Percentiles rank a stretch among this genome's conserved stretches.
Evolutionary conservation across 2,797 vertebrate species (phyloP).

Genomic region (Thunnus albacares): DNA sequence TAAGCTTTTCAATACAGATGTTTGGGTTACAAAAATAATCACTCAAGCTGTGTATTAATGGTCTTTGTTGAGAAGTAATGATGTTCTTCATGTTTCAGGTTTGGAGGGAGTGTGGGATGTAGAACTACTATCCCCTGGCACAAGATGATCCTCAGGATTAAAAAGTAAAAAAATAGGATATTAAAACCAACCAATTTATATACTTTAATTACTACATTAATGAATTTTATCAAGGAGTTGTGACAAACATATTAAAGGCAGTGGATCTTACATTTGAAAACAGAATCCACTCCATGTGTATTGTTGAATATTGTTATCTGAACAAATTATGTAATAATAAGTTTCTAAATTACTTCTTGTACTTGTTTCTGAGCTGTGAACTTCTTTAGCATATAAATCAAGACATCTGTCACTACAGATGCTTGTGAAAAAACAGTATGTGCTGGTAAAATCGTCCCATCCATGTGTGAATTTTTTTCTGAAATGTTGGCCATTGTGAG

Average conservation of each 20-base stretch:
- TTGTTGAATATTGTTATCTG: neutral
- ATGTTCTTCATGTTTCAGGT: slow-evolving; percentile 69
- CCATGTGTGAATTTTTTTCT: neutral
- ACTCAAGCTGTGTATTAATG: neutral
- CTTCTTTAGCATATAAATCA: neutral
- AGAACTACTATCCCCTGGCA: slow-evolving; percentile 11
- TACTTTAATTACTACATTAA: neutral
- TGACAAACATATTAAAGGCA: neutral
- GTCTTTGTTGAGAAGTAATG: neutral
- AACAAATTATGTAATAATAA: neutral
- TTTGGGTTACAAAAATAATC: no score
- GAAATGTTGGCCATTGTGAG: neutral
- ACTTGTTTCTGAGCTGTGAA: neutral
- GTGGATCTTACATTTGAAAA: no score
- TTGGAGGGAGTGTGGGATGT: slow-evolving; percentile 76
- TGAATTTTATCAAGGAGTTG: neutral
- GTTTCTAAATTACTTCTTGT: neutral
- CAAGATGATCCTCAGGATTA: slow-evolving; percentile 1
- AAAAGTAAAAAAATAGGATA: no score
- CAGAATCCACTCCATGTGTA: neutral
- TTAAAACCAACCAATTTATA: neutral
- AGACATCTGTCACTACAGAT: no score
- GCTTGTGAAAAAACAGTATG: no score
- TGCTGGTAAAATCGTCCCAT: neutral
- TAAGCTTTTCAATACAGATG: neutral